Base-by-base conservation (phyloP, 2,888 invertebrate genomes). In the Heliconius hortense region DNA sequence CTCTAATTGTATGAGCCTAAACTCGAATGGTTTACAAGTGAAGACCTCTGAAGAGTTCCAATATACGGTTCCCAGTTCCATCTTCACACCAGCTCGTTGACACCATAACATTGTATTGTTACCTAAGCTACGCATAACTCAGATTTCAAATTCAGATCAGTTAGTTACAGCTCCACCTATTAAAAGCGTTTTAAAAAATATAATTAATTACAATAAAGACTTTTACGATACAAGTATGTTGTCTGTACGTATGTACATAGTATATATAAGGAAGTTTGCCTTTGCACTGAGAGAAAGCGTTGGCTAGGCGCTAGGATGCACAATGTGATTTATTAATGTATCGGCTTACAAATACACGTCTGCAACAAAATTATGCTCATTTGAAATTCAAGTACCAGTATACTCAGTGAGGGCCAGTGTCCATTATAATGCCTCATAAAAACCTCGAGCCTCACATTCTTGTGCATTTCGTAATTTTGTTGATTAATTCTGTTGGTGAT, bases 241-340 rank as follows among this genome's bases (percentile, higher is more conserved):
- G 10, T n/a, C 24, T 62, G 56, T 26, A 64, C 15, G 13, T 77
- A 71, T 64, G 11, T 77, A 72, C 70, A 76, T 43, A 43, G 43
- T 35, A 35, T 62, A 5, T 78, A 72, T 73, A 76, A 64, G 63
- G 76, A 76, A 76, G 80, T 62, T 63, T 81, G 63, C 70, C 76
- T 77, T 75, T 71, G 67, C 67, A 68, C 59, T 71, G 72, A 82
- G 85, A 81, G 85, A 88, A 87, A 87, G 84, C 81, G 76, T 63
- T 48, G 72, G 70, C 69, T 74, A 79, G 73, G 59, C 62, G 77
- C 75, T 81, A 83, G 81, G 83, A 86, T 83, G 82, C 75, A 78
- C 81, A 82, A 86, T 84, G 81, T 79, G 80, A 82, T 81, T 77
- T 77, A 78, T 78, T 77, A 79, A 76, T 62, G 75, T 76, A 76